Evolutionary conservation across 2,797 vertebrate species (phyloP).

Genomic region (Tangara arthus): DNA sequence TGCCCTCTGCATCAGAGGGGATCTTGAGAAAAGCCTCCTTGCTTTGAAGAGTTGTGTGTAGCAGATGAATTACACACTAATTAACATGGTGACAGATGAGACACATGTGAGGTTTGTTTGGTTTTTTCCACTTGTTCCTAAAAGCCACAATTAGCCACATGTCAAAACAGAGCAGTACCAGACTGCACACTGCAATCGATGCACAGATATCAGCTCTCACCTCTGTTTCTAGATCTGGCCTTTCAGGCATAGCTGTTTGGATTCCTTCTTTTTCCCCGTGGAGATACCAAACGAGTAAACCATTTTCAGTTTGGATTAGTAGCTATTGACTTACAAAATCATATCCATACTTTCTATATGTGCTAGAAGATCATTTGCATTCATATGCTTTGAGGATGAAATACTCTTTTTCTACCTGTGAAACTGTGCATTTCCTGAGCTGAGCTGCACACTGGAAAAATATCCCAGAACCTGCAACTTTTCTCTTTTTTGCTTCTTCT

Average conservation of each 20-base stretch:
- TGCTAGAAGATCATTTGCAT: not conserved
- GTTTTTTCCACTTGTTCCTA: not conserved
- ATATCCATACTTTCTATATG: not conserved
- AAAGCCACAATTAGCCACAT: not conserved
- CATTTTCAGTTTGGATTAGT: not conserved
- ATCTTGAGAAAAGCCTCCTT: not conserved
- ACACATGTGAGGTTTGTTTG: not conserved
- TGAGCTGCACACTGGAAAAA: not conserved
- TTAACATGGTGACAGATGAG: not conserved
- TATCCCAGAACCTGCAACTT: not conserved
- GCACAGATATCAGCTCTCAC: not conserved
- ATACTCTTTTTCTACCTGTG: not conserved
- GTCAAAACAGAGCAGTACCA: not conserved
- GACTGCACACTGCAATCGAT: not conserved
- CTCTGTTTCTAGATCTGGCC: not conserved
- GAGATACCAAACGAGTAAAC: not conserved
- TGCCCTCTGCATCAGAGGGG: not conserved
- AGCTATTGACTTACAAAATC: not conserved
- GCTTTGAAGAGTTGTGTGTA: not conserved
- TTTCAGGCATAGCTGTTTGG: not conserved
- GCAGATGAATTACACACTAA: not conserved
- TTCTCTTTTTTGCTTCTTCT: not conserved
- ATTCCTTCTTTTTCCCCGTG: not conserved
- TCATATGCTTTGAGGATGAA: not conserved
- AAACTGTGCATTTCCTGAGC: not conserved